These are phyloP conservation scores for Denticeps clupeoides DNA, from an alignment of 2,797 vertebrate species.

Conservation along the genomic window DNA sequence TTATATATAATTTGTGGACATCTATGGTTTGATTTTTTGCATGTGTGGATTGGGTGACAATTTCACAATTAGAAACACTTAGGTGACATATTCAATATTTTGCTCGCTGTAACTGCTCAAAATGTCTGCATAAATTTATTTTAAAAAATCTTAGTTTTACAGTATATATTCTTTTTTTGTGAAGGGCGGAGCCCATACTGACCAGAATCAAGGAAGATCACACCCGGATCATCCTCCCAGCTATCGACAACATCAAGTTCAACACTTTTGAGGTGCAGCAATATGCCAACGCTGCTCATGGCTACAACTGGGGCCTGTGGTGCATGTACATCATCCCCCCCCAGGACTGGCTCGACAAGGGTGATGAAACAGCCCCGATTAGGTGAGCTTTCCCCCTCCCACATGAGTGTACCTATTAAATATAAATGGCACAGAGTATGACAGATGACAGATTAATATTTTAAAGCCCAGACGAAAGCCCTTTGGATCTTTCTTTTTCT, in stretches of 20 bases:
- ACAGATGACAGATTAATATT: slow-evolving; percentile 48
- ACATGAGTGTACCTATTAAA: slow-evolving; percentile 50
- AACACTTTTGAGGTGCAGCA: slow-evolving; percentile 97
- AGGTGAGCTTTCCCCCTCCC: slow-evolving; percentile 55
- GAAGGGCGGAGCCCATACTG: slow-evolving; percentile 83
- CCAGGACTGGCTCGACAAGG: slow-evolving; percentile 91
- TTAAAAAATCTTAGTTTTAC: too few relatives aligned
- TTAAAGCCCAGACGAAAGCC: too few relatives aligned
- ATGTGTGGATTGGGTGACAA: too few relatives aligned
- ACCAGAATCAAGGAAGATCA: slow-evolving; percentile 83
- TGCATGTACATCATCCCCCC: slow-evolving; percentile 98
- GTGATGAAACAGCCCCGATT: slow-evolving; percentile 93
- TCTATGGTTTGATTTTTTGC: too few relatives aligned
- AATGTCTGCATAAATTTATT: too few relatives aligned
- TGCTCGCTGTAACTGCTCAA: too few relatives aligned
- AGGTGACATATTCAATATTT: too few relatives aligned
- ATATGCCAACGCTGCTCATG: slow-evolving; percentile 89
- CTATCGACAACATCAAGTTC: slow-evolving; percentile 97
- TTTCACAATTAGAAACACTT: too few relatives aligned
- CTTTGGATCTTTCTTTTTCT: too few relatives aligned
- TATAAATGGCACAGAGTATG: slow-evolving; percentile 49
- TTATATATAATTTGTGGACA: too few relatives aligned
- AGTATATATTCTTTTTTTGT: slow-evolving; percentile 19
- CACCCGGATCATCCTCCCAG: slow-evolving; percentile 82
- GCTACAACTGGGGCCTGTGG: slow-evolving; percentile 98